Evolutionary conservation across 1,140 invertebrate species (phyloP).

Genomic region (Pomacea maculata): DNA sequence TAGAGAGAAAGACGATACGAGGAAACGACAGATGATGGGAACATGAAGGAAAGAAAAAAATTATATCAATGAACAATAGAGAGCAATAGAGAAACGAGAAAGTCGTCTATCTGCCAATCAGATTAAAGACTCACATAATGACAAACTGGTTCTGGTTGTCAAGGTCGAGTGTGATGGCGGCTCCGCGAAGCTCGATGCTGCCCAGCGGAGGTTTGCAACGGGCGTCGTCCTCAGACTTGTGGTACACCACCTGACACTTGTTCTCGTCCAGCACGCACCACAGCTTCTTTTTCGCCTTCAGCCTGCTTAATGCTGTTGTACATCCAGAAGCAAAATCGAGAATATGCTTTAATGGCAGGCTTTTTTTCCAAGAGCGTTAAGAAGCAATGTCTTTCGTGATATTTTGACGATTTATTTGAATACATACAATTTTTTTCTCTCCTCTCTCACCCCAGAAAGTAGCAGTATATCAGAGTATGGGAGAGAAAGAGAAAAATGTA

Average conservation of each 20-base stretch:
- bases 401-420: background rate
- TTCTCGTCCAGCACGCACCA: slow-evolving; percentile 65
- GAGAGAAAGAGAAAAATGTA: background rate
- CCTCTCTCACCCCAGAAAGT: too few species aligned
- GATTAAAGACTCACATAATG: slow-evolving; percentile 58
- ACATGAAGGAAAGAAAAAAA: background rate
- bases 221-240: slow-evolving; percentile 53
- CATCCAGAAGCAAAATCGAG: background rate
- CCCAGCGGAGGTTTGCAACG: slow-evolving; percentile 49
- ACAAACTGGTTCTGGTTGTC: slow-evolving; percentile 65
- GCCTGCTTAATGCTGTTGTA: slow-evolving; percentile 57
- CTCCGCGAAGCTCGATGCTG: slow-evolving; percentile 53
- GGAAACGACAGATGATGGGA: background rate
- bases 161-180: slow-evolving; percentile 63
- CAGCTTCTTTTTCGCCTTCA: slow-evolving; percentile 56
- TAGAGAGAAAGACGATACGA: background rate
- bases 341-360: background rate
- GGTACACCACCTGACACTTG: slow-evolving; percentile 57
- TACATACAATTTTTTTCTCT: too few species aligned
- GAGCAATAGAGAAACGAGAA: background rate
- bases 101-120: background rate
- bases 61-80: background rate
- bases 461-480: too few species aligned
- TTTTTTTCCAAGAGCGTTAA: background rate
- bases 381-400: background rate